phyloP scores from a whole-genome alignment of 1,140 invertebrate species.

The Adelges cooleyi region DNA sequence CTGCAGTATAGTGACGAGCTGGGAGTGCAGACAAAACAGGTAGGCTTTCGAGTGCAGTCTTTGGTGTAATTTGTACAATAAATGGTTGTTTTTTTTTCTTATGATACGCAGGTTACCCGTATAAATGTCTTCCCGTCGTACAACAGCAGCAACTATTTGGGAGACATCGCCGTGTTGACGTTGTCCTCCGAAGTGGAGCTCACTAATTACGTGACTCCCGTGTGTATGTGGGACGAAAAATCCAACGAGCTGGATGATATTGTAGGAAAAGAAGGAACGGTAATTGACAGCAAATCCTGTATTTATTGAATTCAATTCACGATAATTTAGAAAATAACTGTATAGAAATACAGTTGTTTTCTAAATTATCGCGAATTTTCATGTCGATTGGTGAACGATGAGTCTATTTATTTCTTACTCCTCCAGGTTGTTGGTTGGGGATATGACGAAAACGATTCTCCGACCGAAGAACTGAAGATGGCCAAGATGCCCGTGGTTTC shows the following conservation, averaged over 20 bases:
- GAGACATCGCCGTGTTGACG: slow-evolving; percentile 40
- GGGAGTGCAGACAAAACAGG: slow-evolving; percentile 36
- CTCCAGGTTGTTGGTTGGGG: slow-evolving; percentile 41
- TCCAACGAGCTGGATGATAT: slow-evolving; percentile 31
- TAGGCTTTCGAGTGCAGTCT: slow-evolving; percentile 1
- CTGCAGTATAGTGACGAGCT: slow-evolving; percentile 34
- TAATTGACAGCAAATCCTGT: no score
- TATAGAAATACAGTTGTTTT: no score
- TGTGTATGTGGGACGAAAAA: slow-evolving; percentile 35
- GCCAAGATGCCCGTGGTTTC: slow-evolving; percentile 42
- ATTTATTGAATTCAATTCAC: no score
- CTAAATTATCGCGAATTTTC: no score
- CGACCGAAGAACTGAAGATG: slow-evolving; percentile 39
- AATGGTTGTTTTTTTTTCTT: neutral
- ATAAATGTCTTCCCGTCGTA: slow-evolving; percentile 57
- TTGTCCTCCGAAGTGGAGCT: slow-evolving; percentile 32
- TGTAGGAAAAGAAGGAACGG: slow-evolving; percentile 35
- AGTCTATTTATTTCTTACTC: no score
- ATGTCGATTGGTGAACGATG: no score
- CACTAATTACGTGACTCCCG: slow-evolving; percentile 34
- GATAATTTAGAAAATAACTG: no score
- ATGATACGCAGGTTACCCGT: slow-evolving; percentile 30
- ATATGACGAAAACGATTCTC: slow-evolving; percentile 39
- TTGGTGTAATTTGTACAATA: no score
- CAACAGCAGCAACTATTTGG: slow-evolving; percentile 58